Base-by-base conservation (phyloP, 1,140 invertebrate genomes). In the Musca vetustissima region DNA sequence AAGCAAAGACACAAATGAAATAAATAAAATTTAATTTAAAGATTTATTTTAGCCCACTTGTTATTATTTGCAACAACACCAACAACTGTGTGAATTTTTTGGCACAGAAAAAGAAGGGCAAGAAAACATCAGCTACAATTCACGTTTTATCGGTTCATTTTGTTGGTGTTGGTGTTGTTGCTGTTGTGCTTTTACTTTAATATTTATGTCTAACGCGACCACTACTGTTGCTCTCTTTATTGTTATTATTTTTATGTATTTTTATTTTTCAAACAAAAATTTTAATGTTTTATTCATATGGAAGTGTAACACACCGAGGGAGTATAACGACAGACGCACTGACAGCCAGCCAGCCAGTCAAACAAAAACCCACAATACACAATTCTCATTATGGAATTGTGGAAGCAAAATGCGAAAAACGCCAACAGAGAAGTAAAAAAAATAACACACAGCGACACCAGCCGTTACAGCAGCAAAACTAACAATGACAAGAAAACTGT, bases 281-380 rank as follows among this genome's bases (percentile, higher is more conserved):
- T 21, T 19, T 53, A 53, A 53, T 53, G 50, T 53, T 53, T 53
- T 53, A 53, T 53, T 53, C 50, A 53, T 53, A 11, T 53, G 50
- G 19, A 19, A 21, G 50, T 4, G 19, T 21, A 53, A 21, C 50
- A 53, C 9, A 53, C 28, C 28, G 28, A 28, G 28, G 28, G 28
- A 28, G 28, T 28, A 28, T n/a, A n/a, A n/a, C n/a, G 28, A 28
- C 28, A 28, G 28, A 28, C 28, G 28, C 3, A 28, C 28, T 28
- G 8, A 28, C 28, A 4, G 28, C 3, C 28, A 28, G 3, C n/a
- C n/a, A n/a, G n/a, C n/a, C n/a, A n/a, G n/a, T n/a, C n/a, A n/a
- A n/a, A n/a, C n/a, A n/a, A 28, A 28, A 28, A 28, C 28, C 28
- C 28, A 28, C 28, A 28, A 28, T 8, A 28, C 28, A 28, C 28